Conservation (phyloP, 2,113 vertebrate genomes). For the Recurvirostra avosetta region DNA sequence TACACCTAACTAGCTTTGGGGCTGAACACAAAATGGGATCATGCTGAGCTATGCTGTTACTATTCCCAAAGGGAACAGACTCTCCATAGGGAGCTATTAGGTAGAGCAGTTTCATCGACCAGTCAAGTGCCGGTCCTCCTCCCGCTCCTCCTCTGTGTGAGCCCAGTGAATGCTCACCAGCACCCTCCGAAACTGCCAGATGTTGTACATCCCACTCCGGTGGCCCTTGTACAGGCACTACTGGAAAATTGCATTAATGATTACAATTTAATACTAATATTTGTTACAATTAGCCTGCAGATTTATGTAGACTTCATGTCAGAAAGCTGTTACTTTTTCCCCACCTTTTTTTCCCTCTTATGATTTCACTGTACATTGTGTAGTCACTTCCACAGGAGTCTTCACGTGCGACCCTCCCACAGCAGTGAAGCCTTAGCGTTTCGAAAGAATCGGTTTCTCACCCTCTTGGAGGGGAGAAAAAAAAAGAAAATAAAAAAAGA, state of each 20-base stretch:
- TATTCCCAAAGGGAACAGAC: neutral
- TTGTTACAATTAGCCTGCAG: neutral
- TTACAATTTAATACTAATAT: neutral
- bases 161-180: neutral
- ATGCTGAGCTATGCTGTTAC: neutral
- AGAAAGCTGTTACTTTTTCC: neutral
- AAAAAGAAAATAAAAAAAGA: neutral
- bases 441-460: neutral
- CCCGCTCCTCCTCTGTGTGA: fast-evolving
- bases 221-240: neutral
- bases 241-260: neutral
- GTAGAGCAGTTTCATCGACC: neutral
- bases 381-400: neutral
- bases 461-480: fast-evolving
- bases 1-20: neutral
- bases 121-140: neutral
- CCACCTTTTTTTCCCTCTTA: neutral
- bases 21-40: neutral
- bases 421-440: neutral
- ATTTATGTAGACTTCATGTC: too few relatives aligned
- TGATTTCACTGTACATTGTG: fast-evolving
- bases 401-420: neutral
- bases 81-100: neutral
- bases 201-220: neutral
- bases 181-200: neutral